Evolutionary conservation across 2,113 vertebrate species (phyloP).

Genomic region (Xiphophorus couchianus): DNA sequence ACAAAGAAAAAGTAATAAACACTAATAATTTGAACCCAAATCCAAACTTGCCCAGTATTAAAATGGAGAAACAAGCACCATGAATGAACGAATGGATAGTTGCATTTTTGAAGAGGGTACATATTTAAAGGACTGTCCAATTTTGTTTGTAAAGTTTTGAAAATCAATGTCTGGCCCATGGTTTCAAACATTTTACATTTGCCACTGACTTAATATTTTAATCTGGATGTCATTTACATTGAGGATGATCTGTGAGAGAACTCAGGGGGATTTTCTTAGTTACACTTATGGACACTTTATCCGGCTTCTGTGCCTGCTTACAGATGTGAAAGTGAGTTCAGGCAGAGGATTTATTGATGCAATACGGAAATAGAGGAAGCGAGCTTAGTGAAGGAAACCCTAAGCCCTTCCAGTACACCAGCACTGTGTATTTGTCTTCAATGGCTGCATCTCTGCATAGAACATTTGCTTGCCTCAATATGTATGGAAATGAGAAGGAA

Average conservation of each 20-base stretch:
- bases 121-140: too few species aligned
- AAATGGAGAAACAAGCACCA: too few species aligned
- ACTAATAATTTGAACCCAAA: too few species aligned
- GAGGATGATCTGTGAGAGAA: slow-evolving; percentile 38
- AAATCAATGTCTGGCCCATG: neutral
- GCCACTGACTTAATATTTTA: slow-evolving; percentile 10
- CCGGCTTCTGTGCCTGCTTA: slow-evolving; percentile 57
- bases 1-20: too few species aligned
- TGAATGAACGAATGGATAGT: too few species aligned
- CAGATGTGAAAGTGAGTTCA: slow-evolving; percentile 53
- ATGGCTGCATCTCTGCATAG: slow-evolving; percentile 51
- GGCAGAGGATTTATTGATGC: slow-evolving; percentile 52
- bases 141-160: too few species aligned
- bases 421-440: slow-evolving; percentile 59
- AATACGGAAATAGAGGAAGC: slow-evolving; percentile 61
- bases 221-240: slow-evolving; percentile 6
- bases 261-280: slow-evolving; percentile 35
- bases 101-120: too few species aligned
- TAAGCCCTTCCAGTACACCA: slow-evolving; percentile 52
- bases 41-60: too few species aligned
- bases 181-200: neutral
- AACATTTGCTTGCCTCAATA: slow-evolving; percentile 64
- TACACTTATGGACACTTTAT: slow-evolving; percentile 50
- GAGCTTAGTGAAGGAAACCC: slow-evolving; percentile 58
- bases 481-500: slow-evolving; percentile 79